Conservation (phyloP, 2,797 vertebrate species). For the Phrynocephalus guinanensis region DNA sequence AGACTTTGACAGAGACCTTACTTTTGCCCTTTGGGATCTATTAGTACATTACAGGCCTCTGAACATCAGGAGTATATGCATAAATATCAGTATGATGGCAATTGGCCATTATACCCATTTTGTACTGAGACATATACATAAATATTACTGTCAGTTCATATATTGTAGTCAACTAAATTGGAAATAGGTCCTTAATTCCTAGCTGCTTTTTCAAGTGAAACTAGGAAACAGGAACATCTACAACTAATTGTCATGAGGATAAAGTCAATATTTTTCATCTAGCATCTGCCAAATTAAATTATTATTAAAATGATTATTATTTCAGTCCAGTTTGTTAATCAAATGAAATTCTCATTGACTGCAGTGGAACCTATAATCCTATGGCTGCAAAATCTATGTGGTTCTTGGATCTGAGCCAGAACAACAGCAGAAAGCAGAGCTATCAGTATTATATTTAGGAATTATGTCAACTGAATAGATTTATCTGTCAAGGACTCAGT, state of each 20-base stretch:
- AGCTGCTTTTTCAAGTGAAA: constrained; percentile 8
- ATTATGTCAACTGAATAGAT: constrained; percentile 35
- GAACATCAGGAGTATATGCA: neutral
- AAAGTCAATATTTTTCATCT: constrained; percentile 40
- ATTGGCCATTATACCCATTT: neutral
- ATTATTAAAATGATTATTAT: constrained; percentile 31
- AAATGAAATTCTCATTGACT: constrained; percentile 10
- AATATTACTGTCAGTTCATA: constrained; percentile 8
- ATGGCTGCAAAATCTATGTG: constrained; percentile 20
- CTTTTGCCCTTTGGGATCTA: neutral
- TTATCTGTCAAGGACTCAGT: constrained; percentile 51
- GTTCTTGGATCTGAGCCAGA: constrained; percentile 52
- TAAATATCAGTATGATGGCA: neutral
- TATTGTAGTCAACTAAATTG: neutral
- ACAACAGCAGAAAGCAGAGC: constrained; percentile 39
- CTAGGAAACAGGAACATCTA: constrained; percentile 13
- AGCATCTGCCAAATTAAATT: constrained; percentile 20
- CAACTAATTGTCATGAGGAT: constrained; percentile 9
- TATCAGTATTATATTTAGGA: constrained; percentile 59
- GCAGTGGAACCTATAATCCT: constrained; percentile 20
- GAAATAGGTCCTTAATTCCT: constrained; percentile 2
- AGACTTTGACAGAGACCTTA: neutral
- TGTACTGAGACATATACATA: neutral
- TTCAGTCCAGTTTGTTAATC: constrained; percentile 32
- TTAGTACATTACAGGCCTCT: neutral